phyloP scores from a whole-genome alignment of 2,888 invertebrate genomes.

The Phlogophora meticulosa region DNA sequence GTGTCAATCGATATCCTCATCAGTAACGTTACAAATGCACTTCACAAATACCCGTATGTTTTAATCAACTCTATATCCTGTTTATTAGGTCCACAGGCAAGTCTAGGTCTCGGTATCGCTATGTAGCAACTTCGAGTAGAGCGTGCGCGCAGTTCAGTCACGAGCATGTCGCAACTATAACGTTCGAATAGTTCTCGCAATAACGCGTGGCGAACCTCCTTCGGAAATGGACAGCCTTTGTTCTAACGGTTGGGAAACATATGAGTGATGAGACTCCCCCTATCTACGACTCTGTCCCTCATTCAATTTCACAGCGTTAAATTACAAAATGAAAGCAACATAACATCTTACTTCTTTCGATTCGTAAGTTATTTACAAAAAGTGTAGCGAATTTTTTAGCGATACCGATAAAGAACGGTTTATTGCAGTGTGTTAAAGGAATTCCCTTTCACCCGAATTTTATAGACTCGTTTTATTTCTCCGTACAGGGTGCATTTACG shows the following conservation, averaged over 20 bases:
- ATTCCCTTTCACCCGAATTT: slow-evolving; percentile 79
- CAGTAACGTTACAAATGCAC: slow-evolving; percentile 25
- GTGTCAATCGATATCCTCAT: slow-evolving; percentile 31
- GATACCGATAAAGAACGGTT: slow-evolving; percentile 71
- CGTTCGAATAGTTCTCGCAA: slow-evolving; percentile 71
- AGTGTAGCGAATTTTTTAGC: slow-evolving; percentile 60
- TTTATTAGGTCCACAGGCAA: slow-evolving; percentile 52
- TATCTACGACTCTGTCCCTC: slow-evolving; percentile 43
- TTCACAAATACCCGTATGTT: slow-evolving; percentile 32
- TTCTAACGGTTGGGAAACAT: slow-evolving; percentile 67
- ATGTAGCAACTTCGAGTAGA: slow-evolving; percentile 66
- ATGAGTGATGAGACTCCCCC: slow-evolving; percentile 58
- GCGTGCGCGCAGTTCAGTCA: slow-evolving; percentile 73
- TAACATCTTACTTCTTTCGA: slow-evolving; percentile 38
- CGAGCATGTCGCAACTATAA: slow-evolving; percentile 77
- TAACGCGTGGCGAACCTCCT: slow-evolving; percentile 71
- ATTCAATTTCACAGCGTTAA: slow-evolving; percentile 28
- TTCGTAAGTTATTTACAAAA: slow-evolving; percentile 61
- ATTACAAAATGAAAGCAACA: slow-evolving; percentile 40
- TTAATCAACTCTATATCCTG: slow-evolving; percentile 32
- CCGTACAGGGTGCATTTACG: slow-evolving; percentile 83
- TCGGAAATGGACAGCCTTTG: slow-evolving; percentile 76
- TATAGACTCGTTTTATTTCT: slow-evolving; percentile 80
- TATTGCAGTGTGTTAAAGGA: slow-evolving; percentile 74
- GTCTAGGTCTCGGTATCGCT: slow-evolving; percentile 59